A percentile compares a stretch with the other conserved stretches of the same genome.
Evolutionary conservation across 1,140 invertebrate species (phyloP).

Genomic region (Drosophila ambigua): DNA sequence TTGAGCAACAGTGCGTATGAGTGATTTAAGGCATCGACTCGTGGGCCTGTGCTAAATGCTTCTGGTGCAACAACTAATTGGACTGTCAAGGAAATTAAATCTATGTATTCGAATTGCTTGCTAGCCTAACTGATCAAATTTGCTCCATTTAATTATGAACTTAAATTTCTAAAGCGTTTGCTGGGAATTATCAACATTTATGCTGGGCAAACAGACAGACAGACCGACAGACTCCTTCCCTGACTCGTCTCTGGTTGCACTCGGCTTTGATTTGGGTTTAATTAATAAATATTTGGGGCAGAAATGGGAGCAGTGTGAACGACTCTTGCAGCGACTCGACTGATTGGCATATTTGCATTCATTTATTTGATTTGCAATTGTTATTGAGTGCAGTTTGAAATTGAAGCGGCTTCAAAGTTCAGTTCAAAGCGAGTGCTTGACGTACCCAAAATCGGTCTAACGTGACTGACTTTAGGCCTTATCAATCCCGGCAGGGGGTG

Average conservation of each 20-base stretch:
- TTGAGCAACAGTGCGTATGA: constrained; percentile 29
- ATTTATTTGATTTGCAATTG: constrained; percentile 51
- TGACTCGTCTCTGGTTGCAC: constrained; percentile 4
- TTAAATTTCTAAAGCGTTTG: no score
- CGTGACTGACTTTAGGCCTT: neutral
- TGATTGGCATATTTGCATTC: constrained; percentile 49
- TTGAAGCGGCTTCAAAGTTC: constrained; percentile 5
- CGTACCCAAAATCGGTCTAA: neutral
- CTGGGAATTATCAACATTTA: no score
- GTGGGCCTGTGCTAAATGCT: no score
- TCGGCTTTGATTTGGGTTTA: constrained; percentile 18
- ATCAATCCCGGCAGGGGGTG: constrained; percentile 4
- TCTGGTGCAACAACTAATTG: constrained; percentile 20
- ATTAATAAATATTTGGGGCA: constrained; percentile 47
- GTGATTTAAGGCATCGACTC: neutral
- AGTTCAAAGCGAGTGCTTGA: constrained; percentile 3
- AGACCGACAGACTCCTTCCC: no score
- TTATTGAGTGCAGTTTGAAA: constrained; percentile 7
- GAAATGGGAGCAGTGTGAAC: neutral
- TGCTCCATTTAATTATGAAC: no score
- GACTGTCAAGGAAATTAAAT: constrained; percentile 32
- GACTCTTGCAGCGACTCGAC: constrained; percentile 9
- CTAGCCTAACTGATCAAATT: neutral
- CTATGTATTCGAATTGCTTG: constrained; percentile 20
- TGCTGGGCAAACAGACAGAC: no score